These are phyloP conservation scores for Siniperca chuatsi DNA, from an alignment of 2,113 vertebrate genomes.

Conservation along the genomic window DNA sequence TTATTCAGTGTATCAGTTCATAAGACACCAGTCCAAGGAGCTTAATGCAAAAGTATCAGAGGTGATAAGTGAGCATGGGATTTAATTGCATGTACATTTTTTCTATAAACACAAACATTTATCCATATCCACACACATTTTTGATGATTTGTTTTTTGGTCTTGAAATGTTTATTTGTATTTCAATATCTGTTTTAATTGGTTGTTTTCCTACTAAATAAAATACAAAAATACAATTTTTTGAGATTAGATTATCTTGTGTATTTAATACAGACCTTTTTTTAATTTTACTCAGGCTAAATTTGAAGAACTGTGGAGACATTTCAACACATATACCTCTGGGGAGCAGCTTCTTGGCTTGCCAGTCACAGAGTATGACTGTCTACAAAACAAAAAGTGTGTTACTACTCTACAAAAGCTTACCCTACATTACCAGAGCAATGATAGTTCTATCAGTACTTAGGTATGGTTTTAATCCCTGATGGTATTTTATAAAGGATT, in stretches of 20 bases:
- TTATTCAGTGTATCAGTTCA: not conserved
- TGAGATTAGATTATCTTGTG: not conserved
- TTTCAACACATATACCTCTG: slow-evolving; percentile 86
- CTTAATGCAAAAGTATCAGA: not conserved
- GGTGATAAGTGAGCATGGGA: not conserved
- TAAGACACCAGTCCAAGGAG: not conserved
- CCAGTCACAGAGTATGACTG: slow-evolving; percentile 88
- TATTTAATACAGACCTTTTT: not conserved
- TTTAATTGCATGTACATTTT: not conserved
- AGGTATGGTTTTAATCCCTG: not conserved
- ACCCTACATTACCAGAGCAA: not conserved
- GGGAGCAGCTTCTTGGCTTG: slow-evolving; percentile 90
- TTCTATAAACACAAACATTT: not conserved
- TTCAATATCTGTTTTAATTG: not conserved
- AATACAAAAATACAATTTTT: not conserved
- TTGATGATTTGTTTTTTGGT: not conserved
- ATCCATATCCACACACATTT: not conserved
- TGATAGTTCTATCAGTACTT: not conserved
- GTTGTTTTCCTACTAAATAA: not conserved
- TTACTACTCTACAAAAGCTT: not conserved
- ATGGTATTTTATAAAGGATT: not conserved
- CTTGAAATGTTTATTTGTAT: not conserved
- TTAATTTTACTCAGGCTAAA: slow-evolving; percentile 78
- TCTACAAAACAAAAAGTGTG: slow-evolving; percentile 69
- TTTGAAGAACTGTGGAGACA: slow-evolving; percentile 90